Conservation (phyloP, 2,113 vertebrate genomes). For the Thinocorus orbignyianus region DNA sequence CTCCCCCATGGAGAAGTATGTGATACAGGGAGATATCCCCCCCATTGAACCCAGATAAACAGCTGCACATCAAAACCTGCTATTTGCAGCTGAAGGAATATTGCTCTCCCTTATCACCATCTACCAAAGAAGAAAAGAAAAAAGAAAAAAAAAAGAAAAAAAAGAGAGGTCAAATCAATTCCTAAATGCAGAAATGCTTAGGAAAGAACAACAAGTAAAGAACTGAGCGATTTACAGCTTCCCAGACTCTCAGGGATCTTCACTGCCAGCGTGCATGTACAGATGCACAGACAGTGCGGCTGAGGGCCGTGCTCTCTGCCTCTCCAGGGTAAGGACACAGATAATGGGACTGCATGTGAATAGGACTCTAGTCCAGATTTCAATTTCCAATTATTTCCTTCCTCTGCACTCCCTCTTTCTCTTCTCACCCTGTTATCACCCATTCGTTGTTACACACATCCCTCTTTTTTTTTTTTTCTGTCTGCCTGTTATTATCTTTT, state of each 20-base stretch:
- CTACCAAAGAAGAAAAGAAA: background rate
- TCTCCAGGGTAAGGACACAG: background rate
- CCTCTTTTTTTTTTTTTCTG: background rate
- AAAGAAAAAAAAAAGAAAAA: background rate
- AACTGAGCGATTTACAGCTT: background rate
- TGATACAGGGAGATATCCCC: background rate
- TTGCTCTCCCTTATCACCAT: background rate
- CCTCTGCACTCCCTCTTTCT: background rate
- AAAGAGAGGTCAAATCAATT: background rate
- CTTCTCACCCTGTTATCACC: background rate
- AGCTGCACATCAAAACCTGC: background rate
- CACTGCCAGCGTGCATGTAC: fast-evolving
- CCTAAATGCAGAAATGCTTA: background rate
- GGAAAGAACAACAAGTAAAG: constrained; percentile 17
- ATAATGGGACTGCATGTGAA: background rate
- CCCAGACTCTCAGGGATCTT: background rate
- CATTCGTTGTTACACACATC: fast-evolving
- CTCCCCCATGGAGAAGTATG: background rate
- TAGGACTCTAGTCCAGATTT: background rate
- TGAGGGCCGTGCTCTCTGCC: background rate
- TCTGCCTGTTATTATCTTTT: background rate
- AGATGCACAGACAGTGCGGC: background rate
- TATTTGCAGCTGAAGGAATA: background rate
- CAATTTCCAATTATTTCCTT: constrained; percentile 28
- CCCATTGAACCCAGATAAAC: background rate